Conservation (phyloP, 2,888 invertebrate species). For the Kryphioiulus occultus region DNA sequence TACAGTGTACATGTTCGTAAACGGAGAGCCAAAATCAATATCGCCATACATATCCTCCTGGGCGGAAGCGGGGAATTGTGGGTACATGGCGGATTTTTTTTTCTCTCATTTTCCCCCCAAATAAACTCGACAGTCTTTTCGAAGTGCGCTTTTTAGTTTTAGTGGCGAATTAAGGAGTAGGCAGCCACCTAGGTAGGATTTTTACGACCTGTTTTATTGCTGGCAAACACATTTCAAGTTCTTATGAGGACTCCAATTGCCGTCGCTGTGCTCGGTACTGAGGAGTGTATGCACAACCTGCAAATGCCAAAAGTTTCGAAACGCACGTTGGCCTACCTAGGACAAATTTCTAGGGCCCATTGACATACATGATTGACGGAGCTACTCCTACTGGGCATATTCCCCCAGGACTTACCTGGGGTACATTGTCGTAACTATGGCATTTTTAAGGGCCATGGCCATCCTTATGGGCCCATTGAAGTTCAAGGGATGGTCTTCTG, state of each 20-base stretch:
- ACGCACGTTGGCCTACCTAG: too few species aligned
- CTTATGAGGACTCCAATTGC: background rate
- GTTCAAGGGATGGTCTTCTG: too few species aligned
- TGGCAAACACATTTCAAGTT: background rate
- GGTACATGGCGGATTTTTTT: background rate
- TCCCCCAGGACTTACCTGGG: too few species aligned
- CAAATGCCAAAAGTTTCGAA: background rate
- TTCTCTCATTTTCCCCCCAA: background rate
- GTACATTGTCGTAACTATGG: too few species aligned
- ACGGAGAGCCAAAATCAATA: conserved; percentile 13
- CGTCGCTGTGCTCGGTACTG: background rate
- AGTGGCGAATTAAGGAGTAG: conserved; percentile 2
- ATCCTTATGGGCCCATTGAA: too few species aligned
- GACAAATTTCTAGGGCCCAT: too few species aligned
- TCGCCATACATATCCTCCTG: background rate
- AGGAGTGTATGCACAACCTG: background rate
- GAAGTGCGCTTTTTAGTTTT: background rate
- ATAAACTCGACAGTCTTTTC: background rate
- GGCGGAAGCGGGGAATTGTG: background rate
- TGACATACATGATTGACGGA: too few species aligned
- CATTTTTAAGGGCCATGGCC: too few species aligned
- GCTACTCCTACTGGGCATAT: too few species aligned
- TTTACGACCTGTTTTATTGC: background rate
- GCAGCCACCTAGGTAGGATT: too few species aligned
- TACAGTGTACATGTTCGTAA: conserved; percentile 15